Conservation (phyloP, 2,113 vertebrate species). For the Fregetta grallaria region DNA sequence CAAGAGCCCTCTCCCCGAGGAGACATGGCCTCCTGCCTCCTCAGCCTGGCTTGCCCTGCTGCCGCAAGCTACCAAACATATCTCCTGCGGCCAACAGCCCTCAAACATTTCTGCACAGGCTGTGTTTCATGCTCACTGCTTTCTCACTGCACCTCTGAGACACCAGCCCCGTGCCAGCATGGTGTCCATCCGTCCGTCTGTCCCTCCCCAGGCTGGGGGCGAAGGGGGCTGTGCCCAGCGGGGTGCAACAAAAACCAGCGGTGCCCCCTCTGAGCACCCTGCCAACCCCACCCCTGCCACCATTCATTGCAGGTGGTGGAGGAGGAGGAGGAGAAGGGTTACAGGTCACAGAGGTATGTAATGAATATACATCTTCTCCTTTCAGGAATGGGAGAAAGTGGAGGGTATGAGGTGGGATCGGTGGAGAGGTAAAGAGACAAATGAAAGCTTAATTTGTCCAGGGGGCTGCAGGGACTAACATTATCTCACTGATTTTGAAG, state of each 20-base stretch:
- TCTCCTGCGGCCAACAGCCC: neutral
- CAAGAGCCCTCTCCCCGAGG: neutral
- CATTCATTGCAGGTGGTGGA: neutral
- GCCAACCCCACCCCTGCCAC: neutral
- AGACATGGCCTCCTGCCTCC: neutral
- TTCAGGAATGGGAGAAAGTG: neutral
- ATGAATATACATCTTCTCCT: neutral
- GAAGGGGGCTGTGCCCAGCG: too few relatives aligned
- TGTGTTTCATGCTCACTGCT: neutral
- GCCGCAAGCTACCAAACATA: neutral
- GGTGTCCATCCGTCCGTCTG: rapidly evolving
- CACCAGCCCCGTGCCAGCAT: rapidly evolving
- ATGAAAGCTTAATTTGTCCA: neutral
- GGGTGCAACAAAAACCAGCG: rapidly evolving
- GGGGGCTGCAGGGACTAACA: neutral
- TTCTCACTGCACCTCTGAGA: neutral
- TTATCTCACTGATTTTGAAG: neutral
- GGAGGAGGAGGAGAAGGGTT: neutral
- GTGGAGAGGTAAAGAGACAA: neutral
- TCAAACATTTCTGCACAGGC: neutral
- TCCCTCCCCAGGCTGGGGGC: neutral
- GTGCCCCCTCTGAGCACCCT: neutral
- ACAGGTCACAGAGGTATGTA: rapidly evolving
- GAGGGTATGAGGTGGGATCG: neutral
- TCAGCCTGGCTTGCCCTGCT: neutral